A percentile compares a stretch with the other conserved stretches of the same genome.
Conservation (phyloP, 2,113 vertebrate species). For the Xiphophorus maculatus region DNA sequence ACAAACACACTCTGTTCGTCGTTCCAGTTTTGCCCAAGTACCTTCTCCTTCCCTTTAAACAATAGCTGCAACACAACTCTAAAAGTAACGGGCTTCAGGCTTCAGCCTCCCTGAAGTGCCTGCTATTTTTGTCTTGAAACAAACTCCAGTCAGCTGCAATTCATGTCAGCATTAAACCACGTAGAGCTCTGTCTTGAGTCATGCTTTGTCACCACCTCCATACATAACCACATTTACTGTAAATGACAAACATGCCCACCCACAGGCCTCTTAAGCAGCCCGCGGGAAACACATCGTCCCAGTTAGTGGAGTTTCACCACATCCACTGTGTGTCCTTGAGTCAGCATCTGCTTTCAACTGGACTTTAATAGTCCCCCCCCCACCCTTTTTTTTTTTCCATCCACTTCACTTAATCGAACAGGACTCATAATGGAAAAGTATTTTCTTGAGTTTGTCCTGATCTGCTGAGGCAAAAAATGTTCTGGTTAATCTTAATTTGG, state of each 20-base stretch:
- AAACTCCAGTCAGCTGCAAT: slow-evolving; percentile 23
- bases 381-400: neutral
- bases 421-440: neutral
- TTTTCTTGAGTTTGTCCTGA: neutral
- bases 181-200: slow-evolving; percentile 21
- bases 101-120: neutral
- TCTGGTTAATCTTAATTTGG: neutral
- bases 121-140: neutral
- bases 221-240: slow-evolving; percentile 20
- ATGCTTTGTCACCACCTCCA: slow-evolving; percentile 25
- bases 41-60: neutral
- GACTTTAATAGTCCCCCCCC: neutral
- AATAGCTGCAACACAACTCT: neutral
- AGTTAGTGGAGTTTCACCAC: slow-evolving; percentile 5
- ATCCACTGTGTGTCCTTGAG: neutral
- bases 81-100: neutral
- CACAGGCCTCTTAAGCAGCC: slow-evolving; percentile 24
- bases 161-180: slow-evolving; percentile 14
- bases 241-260: slow-evolving; percentile 42
- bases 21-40: neutral
- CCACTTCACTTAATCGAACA: neutral
- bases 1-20: neutral
- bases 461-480: neutral
- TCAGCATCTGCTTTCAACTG: neutral
- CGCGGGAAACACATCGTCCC: neutral